Evolutionary conservation across 2,888 invertebrate genomes (phyloP).

Genomic region (Rhagium mordax): DNA sequence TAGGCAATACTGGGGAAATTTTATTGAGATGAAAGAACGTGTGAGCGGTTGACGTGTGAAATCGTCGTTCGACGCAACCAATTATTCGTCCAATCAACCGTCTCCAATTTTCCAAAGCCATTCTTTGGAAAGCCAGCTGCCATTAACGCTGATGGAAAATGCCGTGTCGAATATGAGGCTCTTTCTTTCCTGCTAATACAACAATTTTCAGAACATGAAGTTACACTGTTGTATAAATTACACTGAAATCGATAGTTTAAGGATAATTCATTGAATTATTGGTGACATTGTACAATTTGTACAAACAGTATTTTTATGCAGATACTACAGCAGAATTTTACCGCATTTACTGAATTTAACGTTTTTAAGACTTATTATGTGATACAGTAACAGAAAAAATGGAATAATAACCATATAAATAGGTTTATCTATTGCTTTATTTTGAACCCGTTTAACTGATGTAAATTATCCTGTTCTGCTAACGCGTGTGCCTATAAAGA

Average conservation of each 20-base stretch:
- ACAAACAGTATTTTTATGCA: too few species aligned
- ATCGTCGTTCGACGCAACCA: constrained; percentile 61
- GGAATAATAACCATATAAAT: too few species aligned
- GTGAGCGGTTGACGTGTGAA: constrained; percentile 57
- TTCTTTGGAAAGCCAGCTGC: constrained; percentile 49
- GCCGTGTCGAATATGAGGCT: constrained; percentile 19
- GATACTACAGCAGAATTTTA: too few species aligned
- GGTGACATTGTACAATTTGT: too few species aligned
- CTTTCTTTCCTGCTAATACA: constrained; percentile 18
- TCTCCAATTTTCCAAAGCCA: constrained; percentile 60
- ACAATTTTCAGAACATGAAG: neutral
- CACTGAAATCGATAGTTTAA: neutral
- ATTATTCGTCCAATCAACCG: constrained; percentile 64
- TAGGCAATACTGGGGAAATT: constrained; percentile 10
- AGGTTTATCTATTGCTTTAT: too few species aligned
- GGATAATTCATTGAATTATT: too few species aligned
- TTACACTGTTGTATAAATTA: neutral
- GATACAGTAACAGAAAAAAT: too few species aligned
- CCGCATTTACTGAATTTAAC: too few species aligned
- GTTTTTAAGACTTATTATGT: too few species aligned
- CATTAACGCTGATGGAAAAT: constrained; percentile 48
- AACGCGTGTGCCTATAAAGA: too few species aligned
- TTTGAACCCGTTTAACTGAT: too few species aligned
- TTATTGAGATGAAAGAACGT: constrained; percentile 41
- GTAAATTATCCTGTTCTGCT: too few species aligned